Evolutionary conservation across 2,888 invertebrate species (phyloP).

Genomic region (Icerya purchasi): DNA sequence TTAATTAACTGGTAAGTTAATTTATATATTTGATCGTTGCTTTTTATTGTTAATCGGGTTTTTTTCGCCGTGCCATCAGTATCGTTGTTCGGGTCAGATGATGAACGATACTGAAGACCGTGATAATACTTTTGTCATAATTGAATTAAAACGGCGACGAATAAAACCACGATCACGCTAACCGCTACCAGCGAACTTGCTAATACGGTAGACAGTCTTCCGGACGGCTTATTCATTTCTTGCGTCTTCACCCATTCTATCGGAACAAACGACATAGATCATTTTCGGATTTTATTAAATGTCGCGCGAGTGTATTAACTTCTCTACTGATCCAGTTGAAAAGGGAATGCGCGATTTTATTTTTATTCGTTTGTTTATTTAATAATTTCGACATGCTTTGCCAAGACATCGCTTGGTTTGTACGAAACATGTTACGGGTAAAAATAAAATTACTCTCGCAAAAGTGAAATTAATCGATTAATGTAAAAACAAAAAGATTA

Average conservation of each 20-base stretch:
- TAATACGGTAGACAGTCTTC: neutral
- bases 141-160: conserved; percentile 3
- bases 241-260: conserved; percentile 5
- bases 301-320: too few relatives aligned
- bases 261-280: too few relatives aligned
- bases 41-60: conserved; percentile 5
- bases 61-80: neutral
- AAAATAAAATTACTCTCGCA: too few relatives aligned
- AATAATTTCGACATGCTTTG: too few relatives aligned
- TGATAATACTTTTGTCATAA: conserved; percentile 10
- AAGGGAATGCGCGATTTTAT: too few relatives aligned
- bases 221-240: conserved; percentile 2
- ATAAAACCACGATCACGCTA: neutral
- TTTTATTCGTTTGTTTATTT: too few relatives aligned
- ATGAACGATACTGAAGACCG: neutral
- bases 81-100: neutral
- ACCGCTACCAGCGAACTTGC: conserved; percentile 4
- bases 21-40: conserved; percentile 48
- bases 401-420: too few relatives aligned
- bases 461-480: too few relatives aligned
- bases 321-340: too few relatives aligned
- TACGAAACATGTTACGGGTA: too few relatives aligned
- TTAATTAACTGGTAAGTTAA: conserved; percentile 65
- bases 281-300: too few relatives aligned
- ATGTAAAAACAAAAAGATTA: too few relatives aligned